phyloP scores from a whole-genome alignment of 2,113 vertebrate genomes.

The cattle (Bos taurus) region DNA sequence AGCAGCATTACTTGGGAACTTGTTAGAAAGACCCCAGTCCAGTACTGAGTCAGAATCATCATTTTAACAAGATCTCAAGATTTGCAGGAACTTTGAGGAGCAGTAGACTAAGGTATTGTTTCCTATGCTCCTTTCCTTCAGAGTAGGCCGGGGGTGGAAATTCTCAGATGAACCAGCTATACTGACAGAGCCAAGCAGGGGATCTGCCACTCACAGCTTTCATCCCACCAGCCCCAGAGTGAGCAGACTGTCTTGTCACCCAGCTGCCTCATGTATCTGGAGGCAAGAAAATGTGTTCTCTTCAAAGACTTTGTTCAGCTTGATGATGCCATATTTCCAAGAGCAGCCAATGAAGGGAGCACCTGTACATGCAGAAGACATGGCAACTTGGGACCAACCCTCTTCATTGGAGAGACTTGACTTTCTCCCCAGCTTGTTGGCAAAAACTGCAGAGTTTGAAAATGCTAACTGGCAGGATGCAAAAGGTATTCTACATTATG shows the following conservation, averaged over 20 bases:
- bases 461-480: neutral
- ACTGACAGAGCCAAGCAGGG: neutral
- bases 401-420: neutral
- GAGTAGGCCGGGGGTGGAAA: neutral
- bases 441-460: neutral
- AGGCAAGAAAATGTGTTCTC: neutral
- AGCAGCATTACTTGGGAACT: neutral
- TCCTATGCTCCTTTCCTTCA: neutral
- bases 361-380: neutral
- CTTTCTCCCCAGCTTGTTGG: neutral
- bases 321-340: neutral
- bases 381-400: neutral
- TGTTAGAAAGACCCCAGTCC: neutral
- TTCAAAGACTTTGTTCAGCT: neutral
- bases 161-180: neutral
- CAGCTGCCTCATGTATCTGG: neutral
- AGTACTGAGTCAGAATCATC: neutral
- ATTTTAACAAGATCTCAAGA: neutral
- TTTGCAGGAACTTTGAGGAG: neutral
- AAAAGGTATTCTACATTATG: neutral
- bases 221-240: neutral
- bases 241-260: neutral
- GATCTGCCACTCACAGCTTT: neutral
- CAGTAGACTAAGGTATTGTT: neutral
- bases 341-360: neutral